Evolutionary conservation across 2,888 invertebrate species (phyloP).

Genomic region (Cyclophora punctaria): DNA sequence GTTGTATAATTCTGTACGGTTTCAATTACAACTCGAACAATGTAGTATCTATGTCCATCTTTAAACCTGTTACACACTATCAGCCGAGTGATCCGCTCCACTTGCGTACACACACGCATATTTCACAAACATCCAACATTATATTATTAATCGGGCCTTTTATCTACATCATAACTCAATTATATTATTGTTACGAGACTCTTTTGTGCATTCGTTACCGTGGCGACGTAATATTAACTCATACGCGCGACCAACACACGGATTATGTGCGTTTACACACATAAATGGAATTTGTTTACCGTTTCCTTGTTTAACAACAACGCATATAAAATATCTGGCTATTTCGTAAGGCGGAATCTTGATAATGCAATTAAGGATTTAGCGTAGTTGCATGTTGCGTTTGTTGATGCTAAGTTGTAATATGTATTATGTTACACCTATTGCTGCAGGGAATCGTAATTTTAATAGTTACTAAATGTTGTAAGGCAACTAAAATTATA

Average conservation of each 20-base stretch:
- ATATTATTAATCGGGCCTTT: constrained; percentile 29
- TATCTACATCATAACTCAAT: constrained; percentile 38
- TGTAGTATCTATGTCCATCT: too few species aligned
- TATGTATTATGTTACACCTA: too few species aligned
- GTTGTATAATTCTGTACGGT: too few species aligned
- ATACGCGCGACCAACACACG: constrained; percentile 20
- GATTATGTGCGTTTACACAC: constrained; percentile 5
- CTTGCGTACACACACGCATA: constrained; percentile 20
- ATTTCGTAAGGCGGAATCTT: constrained; percentile 11
- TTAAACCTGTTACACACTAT: constrained; percentile 3
- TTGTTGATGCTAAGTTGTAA: neutral
- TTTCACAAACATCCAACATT: constrained; percentile 25
- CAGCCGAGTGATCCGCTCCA: constrained; percentile 30
- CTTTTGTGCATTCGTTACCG: constrained; percentile 10
- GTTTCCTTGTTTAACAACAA: constrained; percentile 12
- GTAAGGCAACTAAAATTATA: too few species aligned
- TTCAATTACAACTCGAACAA: too few species aligned
- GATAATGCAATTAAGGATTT: constrained; percentile 4
- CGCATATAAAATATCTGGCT: constrained; percentile 3
- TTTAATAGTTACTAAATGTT: too few species aligned
- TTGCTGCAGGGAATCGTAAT: too few species aligned
- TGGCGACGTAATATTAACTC: constrained; percentile 20
- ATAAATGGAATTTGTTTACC: constrained; percentile 11
- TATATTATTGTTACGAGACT: constrained; percentile 30
- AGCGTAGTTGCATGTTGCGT: constrained; percentile 2